Base-by-base conservation (phyloP, 2,888 invertebrate species). In the Siphlonurus alternatus region DNA sequence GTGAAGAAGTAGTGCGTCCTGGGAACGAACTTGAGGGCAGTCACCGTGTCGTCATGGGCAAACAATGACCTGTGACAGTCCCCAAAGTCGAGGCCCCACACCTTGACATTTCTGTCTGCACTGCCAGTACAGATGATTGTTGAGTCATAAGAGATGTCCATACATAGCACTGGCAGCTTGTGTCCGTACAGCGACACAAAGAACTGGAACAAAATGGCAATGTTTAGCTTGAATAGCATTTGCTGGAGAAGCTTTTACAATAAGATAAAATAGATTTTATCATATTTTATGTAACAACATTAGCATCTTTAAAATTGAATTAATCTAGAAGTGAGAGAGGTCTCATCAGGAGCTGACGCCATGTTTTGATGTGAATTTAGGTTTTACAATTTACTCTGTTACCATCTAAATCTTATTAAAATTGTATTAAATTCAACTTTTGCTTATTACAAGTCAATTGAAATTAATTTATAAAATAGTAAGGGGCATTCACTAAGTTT, bases 21-120 rank as follows among this genome's bases (percentile, higher is more conserved):
- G 0, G 93, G 89, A 22, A 96, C 85, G 73, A 99, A 99, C 71
- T 88, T 85, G 38, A 98, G 74, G 38, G 88, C 84, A 66, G 93
- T 94, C 10, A 99, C 86, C 0, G 95, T 91, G 75, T 96, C 95
- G 71, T 97, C 94, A 75, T 99, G 98, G 0, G 96, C 97, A 75
- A 96, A 93, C 69, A 98, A 81, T 0, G 95, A 95, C 71, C 85
- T 86, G 77, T 95, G 97, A 70, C 96, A 97, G 75, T 99, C 96
- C n/a, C 98, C 98, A 75, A 95, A 98, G 77, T 98, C 96, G 77
- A 98, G 82, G 51, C 98, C 98, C 98, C 98, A 99, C 67, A 99
- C 87, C 79, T 97, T 96, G 25, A 98, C 84, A 74, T 93, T 96
- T 54, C 95, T 83, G 78, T 99, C 99, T 0, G 91, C 90, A 1